Evolutionary conservation across 2,113 vertebrate species (phyloP).

Genomic region (Cryptoleucopteryx plumbea): DNA sequence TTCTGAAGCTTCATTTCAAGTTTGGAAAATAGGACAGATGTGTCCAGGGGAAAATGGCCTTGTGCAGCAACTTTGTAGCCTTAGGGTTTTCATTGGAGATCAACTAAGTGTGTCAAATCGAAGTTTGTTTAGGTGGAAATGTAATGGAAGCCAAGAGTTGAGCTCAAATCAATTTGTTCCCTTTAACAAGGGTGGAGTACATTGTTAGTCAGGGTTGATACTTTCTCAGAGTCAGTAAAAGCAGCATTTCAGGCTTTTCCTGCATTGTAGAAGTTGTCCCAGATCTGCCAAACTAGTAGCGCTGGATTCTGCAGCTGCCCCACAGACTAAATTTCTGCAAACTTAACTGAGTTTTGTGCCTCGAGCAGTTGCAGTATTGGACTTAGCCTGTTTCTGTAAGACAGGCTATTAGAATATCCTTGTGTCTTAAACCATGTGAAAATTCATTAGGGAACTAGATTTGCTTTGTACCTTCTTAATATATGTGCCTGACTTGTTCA

Average conservation of each 20-base stretch:
- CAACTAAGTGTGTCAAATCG: neutral
- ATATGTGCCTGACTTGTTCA: neutral
- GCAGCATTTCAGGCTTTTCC: constrained; percentile 50
- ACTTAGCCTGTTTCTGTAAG: constrained; percentile 8
- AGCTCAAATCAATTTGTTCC: constrained; percentile 3
- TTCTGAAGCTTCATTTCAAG: neutral
- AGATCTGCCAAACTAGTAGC: constrained; percentile 27
- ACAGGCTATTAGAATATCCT: neutral
- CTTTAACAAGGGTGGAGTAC: constrained; percentile 11
- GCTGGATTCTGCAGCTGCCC: constrained; percentile 31
- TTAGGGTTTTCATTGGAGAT: neutral
- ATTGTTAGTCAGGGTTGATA: neutral
- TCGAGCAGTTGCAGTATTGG: neutral
- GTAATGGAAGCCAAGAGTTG: neutral
- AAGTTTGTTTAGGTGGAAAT: neutral
- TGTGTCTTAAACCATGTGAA: neutral
- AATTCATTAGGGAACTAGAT: neutral
- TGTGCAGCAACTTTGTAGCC: neutral
- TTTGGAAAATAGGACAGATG: neutral
- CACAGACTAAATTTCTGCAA: neutral
- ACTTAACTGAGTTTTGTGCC: constrained; percentile 4
- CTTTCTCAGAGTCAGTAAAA: constrained; percentile 27
- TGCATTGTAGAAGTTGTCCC: neutral
- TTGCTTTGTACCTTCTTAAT: neutral
- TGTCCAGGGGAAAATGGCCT: neutral